These are phyloP conservation scores for Araneus ventricosus DNA, from an alignment of 1,140 invertebrate species.

Conservation along the genomic window DNA sequence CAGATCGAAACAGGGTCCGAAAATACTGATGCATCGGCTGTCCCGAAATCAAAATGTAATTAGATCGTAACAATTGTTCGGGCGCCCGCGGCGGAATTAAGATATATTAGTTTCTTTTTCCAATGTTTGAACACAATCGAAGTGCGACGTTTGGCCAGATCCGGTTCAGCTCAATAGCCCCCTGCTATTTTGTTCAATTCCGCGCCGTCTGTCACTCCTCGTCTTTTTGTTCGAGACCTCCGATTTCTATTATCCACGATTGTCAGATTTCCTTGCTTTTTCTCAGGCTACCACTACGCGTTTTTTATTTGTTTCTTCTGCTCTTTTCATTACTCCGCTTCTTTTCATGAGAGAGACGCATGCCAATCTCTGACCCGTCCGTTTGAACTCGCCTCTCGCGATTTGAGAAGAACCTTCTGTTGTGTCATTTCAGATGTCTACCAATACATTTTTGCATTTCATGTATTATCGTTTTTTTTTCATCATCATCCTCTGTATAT, in stretches of 20 bases:
- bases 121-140: conserved; percentile 72
- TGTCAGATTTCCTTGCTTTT: conserved; percentile 22
- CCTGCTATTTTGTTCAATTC: conserved; percentile 70
- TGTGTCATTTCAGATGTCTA: conserved; percentile 4
- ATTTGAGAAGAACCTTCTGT: neutral
- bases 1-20: conserved; percentile 4
- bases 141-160: conserved; percentile 29
- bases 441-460: neutral
- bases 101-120: conserved; percentile 73
- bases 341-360: neutral
- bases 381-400: neutral
- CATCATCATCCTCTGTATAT: too few relatives aligned
- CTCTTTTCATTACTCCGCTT: neutral
- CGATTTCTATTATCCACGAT: conserved; percentile 60
- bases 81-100: conserved; percentile 58
- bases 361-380: conserved; percentile 35
- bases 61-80: conserved; percentile 66
- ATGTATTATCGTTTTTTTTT: too few relatives aligned
- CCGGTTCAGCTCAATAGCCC: conserved; percentile 70
- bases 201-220: conserved; percentile 14
- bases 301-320: neutral
- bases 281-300: conserved; percentile 14
- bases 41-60: conserved; percentile 70
- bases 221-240: conserved; percentile 46
- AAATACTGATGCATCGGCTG: conserved; percentile 68